Evolutionary conservation across 1,140 invertebrate genomes (phyloP).

Genomic region (Drosophila novamexicana): DNA sequence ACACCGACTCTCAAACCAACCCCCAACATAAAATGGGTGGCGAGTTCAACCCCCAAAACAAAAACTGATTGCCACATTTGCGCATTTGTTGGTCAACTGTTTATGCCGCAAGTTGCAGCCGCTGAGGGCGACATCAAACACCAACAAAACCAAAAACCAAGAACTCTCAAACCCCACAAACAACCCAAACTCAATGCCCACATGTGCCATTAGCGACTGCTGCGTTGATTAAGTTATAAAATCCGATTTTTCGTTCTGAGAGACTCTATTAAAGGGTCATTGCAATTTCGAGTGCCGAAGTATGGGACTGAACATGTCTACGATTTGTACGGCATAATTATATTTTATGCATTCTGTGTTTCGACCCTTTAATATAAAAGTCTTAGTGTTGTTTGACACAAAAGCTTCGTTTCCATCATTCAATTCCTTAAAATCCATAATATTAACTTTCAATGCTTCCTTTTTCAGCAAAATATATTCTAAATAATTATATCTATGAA

Average conservation of each 20-base stretch:
- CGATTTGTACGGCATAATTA: not conserved
- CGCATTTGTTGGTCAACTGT: constrained; percentile 77
- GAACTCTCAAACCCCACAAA: constrained; percentile 21
- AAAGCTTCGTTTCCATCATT: no score
- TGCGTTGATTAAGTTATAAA: constrained; percentile 81
- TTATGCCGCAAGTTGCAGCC: constrained; percentile 72
- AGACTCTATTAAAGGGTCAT: constrained; percentile 40
- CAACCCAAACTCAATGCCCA: constrained; percentile 49
- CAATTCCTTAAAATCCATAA: no score
- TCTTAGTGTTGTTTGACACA: not conserved
- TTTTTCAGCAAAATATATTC: no score
- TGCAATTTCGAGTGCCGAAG: constrained; percentile 8
- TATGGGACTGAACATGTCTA: no score
- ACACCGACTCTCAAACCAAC: constrained; percentile 29
- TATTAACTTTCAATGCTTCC: no score
- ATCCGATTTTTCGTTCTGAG: constrained; percentile 41
- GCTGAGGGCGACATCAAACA: constrained; percentile 41
- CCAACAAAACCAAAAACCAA: constrained; percentile 20
- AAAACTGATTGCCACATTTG: constrained; percentile 44
- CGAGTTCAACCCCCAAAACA: constrained; percentile 29
- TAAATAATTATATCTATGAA: no score
- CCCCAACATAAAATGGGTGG: not conserved
- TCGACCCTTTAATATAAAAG: not conserved
- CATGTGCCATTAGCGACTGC: constrained; percentile 77
- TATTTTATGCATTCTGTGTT: no score